Base-by-base conservation (phyloP, 2,113 vertebrate species). In the Lasiurus cinereus region DNA sequence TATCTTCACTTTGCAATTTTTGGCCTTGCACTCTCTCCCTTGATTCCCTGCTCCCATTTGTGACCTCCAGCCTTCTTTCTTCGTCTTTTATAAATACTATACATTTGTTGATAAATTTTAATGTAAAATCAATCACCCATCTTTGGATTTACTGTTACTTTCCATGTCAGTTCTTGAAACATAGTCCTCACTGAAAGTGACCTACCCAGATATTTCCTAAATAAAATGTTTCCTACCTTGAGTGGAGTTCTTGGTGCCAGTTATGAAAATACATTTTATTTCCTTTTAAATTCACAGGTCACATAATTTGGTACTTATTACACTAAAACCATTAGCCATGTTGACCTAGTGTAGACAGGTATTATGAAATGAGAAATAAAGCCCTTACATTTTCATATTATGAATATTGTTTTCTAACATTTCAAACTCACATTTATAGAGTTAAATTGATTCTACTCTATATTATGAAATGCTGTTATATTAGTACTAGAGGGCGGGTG, bases 321-420 rank as follows among this genome's bases (percentile, higher is more conserved):
- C 1, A 62, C 10, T 43, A n/a, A 90, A 67, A 24, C 31, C 79
- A 43, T 66, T 64, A 89, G 87, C 78, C 24, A 15, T 77, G 5
- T 59, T 64, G 48, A 50, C 12, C 13, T 36, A 70, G 6, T 83
- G 6, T 90, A 29, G 73, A 89, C 12, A 80, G 21, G 4, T 76
- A n/a, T 72, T 72, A 87, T 16, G 11, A 13, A 39, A 56, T n/a
- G n/a, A 92, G 24, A 83, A 87, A 91, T 59, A 93, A 80, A 83
- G 6, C 3, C 31, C 79, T 91, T 21, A 73, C 5, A n/a, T 79
- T 92, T 92, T 95, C n/a, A 54, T 54, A 18, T 70, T 64, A 33
- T 22, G 6, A 12, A 59, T 84, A 24, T 2, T 91, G 7, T 84
- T 92, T 93, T 56, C 19, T 70, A 76, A 83, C 21, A 67, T 80